A percentile compares a stretch with the other conserved stretches of the same genome.
phyloP scores from a whole-genome alignment of 2,113 vertebrate genomes.

The Eretmochelys imbricata region DNA sequence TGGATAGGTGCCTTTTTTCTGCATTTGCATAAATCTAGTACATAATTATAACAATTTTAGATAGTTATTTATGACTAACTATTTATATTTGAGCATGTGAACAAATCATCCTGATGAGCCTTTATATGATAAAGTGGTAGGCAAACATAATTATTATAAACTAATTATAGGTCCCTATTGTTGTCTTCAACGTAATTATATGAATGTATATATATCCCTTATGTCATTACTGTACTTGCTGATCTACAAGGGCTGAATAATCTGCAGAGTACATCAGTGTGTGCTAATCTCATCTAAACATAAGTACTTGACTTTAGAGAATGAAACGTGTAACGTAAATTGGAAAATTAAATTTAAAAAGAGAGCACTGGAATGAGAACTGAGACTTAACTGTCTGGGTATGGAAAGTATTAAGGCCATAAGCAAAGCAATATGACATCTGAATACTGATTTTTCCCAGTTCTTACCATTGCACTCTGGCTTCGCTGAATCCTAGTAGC shows the following conservation, averaged over 20 bases:
- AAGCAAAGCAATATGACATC: conserved; percentile 48
- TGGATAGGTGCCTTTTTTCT: not conserved
- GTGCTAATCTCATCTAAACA: conserved; percentile 54
- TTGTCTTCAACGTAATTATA: not conserved
- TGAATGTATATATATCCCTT: not conserved
- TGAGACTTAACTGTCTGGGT: not conserved
- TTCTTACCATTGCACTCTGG: not conserved
- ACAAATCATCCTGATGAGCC: accelerated
- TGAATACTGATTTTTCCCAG: conserved; percentile 20
- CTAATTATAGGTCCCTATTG: not conserved
- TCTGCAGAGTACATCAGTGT: not conserved
- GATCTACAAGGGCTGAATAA: not conserved
- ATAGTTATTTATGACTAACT: not conserved
- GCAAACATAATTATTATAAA: not conserved
- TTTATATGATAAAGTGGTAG: accelerated
- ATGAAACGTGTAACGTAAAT: conserved; percentile 15
- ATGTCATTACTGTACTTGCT: not conserved
- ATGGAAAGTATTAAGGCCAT: conserved; percentile 43
- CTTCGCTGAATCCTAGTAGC: not conserved
- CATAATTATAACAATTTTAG: accelerated
- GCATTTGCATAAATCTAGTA: not conserved
- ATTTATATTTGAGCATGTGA: not conserved
- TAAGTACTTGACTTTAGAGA: not conserved
- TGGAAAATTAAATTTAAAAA: conserved; percentile 41
- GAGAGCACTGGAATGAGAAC: not conserved